Conservation (phyloP, 2,888 invertebrate genomes). For the Stomorhina lunata region DNA sequence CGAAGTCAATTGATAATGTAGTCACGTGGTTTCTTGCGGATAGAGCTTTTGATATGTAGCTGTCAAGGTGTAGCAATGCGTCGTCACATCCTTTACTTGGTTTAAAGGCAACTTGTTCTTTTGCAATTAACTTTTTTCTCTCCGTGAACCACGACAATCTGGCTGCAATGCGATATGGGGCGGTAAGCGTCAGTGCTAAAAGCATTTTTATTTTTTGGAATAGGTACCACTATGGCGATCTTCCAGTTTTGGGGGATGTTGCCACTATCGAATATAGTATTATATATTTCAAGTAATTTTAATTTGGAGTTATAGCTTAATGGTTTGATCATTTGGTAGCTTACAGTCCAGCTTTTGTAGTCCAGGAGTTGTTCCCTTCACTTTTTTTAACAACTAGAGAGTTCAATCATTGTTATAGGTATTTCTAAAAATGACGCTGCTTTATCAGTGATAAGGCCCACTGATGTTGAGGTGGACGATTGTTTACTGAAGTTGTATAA, state of each 20-base stretch:
- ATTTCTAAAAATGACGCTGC: neutral
- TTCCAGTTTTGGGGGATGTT: neutral
- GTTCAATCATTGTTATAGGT: conserved; percentile 19
- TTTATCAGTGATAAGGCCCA: neutral
- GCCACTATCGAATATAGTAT: neutral
- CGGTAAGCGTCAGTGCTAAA: too few relatives aligned
- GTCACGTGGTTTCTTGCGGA: conserved; percentile 19
- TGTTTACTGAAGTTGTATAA: neutral
- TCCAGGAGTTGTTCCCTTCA: neutral
- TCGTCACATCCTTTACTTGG: too few relatives aligned
- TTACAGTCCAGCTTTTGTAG: neutral
- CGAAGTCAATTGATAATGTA: conserved; percentile 17
- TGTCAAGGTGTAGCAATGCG: conserved; percentile 19
- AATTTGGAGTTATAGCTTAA: too few relatives aligned
- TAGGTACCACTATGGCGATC: too few relatives aligned
- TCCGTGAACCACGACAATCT: neutral
- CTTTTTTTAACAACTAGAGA: neutral
- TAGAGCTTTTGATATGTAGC: neutral
- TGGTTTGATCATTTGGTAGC: conserved; percentile 18
- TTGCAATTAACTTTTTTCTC: neutral
- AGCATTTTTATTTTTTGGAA: too few relatives aligned
- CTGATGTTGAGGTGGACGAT: neutral
- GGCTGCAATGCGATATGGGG: too few relatives aligned
- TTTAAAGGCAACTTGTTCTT: too few relatives aligned
- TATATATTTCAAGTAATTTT: neutral